Base-by-base conservation (phyloP, 2,797 vertebrate genomes). In the Sciurus carolinensis region DNA sequence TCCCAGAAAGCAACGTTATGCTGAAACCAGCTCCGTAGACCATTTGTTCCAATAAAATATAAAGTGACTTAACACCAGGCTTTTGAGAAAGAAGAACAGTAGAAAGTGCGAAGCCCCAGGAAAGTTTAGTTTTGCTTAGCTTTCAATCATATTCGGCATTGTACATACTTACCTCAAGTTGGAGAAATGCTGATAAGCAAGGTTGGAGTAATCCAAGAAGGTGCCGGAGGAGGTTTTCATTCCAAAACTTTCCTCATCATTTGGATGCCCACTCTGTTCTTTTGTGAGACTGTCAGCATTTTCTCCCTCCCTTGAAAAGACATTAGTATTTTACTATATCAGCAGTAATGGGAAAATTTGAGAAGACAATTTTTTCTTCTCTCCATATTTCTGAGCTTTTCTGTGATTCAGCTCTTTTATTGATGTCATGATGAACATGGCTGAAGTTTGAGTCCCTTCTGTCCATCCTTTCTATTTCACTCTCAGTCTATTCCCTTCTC, bases 301-400 rank as follows among this genome's bases (percentile, higher is more conserved):
- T 91, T 83, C 80, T 72, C 15, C 17, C 67, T 90, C 59, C 24
- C 67, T 92, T 87, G 81, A 87, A 92, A 95, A 97, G 26, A 67
- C 50, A 79, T 87, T 22, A 50, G 22, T 57, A 42, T 87, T 94
- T 79, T 84, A 96, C 42, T 62, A n/a, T 73, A 52, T 82, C 47
- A 82, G 42, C 3, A 42, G 42, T 89, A 77, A 92, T 7, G 42
- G 64, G 39, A 67, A 95, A 94, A 33, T 71, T 86, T 62, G n/a
- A 66, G 76, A 94, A 88, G 76, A 75, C 50, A 50, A 18, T 67
- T 89, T 52, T 52, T 96, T 84, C 22, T 54, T 66, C 47, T 79
- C 20, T 67, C 13, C 6, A 3, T 50, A 66, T 54, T 91, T 81
- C 62, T 87, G 24, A 26, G 28, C 28, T 90, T 54, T 75, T 86